Conservation (phyloP, 2,113 vertebrate species). For the Perca flavescens region DNA sequence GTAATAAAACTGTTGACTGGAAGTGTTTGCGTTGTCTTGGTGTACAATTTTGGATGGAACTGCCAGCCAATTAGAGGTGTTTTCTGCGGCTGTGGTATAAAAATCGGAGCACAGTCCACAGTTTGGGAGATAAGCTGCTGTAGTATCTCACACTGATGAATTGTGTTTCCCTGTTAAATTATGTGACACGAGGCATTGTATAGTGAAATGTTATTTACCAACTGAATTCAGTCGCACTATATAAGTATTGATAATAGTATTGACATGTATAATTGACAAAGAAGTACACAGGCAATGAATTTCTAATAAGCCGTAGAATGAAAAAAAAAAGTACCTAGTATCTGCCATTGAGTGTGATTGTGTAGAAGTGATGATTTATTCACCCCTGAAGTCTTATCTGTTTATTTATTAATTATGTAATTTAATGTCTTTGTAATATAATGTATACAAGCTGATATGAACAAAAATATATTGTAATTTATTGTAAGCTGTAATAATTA, state of each 20-base stretch:
- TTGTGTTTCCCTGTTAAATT: slow-evolving; percentile 31
- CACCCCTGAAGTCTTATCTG: slow-evolving; percentile 33
- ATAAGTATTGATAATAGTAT: slow-evolving; percentile 6
- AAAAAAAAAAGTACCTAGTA: slow-evolving; percentile 28
- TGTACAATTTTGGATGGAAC: slow-evolving; percentile 9
- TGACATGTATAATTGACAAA: slow-evolving; percentile 29
- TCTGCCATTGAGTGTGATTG: slow-evolving; percentile 64
- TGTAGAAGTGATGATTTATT: slow-evolving; percentile 55
- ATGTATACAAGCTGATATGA: slow-evolving; percentile 62
- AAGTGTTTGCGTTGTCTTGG: slow-evolving; percentile 18
- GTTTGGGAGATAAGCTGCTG: slow-evolving; percentile 29
- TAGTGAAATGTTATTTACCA: slow-evolving; percentile 15
- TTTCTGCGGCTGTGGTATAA: background rate
- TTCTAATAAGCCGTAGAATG: slow-evolving; percentile 31
- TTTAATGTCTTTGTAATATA: slow-evolving; percentile 67
- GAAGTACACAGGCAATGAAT: slow-evolving; percentile 7
- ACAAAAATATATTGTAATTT: slow-evolving; percentile 60
- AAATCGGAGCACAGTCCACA: slow-evolving; percentile 2
- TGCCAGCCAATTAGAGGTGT: slow-evolving; percentile 17
- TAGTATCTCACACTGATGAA: slow-evolving; percentile 31
- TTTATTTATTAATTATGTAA: slow-evolving; percentile 67
- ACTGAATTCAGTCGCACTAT: slow-evolving; percentile 21
- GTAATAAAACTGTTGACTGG: background rate
- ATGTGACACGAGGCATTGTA: slow-evolving; percentile 14
- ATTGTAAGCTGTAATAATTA: slow-evolving; percentile 69